Evolutionary conservation across 2,113 vertebrate species (phyloP), one percentile per base, ranked within the genome.

Genomic region (Paramisgurnus dabryanus): DNA sequence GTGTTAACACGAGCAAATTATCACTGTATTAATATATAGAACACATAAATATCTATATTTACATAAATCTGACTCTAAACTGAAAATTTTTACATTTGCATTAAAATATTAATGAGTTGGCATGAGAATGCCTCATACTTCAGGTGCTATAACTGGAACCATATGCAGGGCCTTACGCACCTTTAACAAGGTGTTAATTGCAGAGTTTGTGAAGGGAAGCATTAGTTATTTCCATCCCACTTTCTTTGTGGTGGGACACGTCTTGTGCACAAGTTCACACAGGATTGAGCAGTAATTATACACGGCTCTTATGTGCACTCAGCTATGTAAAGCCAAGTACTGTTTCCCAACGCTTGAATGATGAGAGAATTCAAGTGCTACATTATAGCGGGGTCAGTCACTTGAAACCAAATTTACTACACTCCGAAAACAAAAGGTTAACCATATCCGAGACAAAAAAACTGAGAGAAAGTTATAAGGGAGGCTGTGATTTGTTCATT

Each of bases 131-230:
- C 17, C 65, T n/a, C 64, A 55, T 50, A 55, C 66, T 82, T 78
- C 41, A 34, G 15, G 79, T 67, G 64, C 49, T 78, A 71, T 86
- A 86, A 87, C 82, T 50, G 55, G 53, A 81, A 69, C 87, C 85
- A 86, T 80, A 83, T 87, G 85, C 41, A 67, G 67, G 81, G 78
- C 72, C 85, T 75, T 64, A 57, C 53, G 47, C 15, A 66, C 85
- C 63, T 84, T 87, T 87, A 85, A 87, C 85, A 86, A 87, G 87
- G 87, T 87, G 87, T 87, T 86, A 87, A 87, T 86, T 87, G 82
- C 78, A 64, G 47, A 78, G 81, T 85, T 83, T 79, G 81, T 73
- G 80, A 66, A 74, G 61, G 86, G 81, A 77, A 80, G 64, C 73
- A 66, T 80, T 75, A 17, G 73, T 47, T 68, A 72, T 69, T 82